Percentiles rank a stretch among this genome's conserved stretches.
These are phyloP conservation scores for Drosophila ezoana DNA, from an alignment of 2,888 invertebrate genomes.

Conservation along the genomic window DNA sequence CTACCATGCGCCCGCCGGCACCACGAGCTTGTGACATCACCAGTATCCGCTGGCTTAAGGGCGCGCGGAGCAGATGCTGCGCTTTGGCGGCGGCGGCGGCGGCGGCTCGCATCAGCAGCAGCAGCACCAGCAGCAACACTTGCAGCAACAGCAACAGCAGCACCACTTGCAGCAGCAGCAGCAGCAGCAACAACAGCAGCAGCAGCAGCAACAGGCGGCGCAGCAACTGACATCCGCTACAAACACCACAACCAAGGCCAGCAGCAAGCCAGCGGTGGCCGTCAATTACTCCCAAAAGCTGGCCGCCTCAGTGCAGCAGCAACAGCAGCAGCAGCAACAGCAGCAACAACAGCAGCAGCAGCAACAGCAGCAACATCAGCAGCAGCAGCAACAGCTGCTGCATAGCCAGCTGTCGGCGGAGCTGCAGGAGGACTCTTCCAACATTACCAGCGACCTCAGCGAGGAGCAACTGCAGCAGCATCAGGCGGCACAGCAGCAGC, in stretches of 20 bases:
- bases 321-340: slow-evolving; percentile 70
- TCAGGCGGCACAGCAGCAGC: slow-evolving; percentile 80
- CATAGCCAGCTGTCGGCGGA: slow-evolving; percentile 76
- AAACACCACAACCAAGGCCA: slow-evolving; percentile 68
- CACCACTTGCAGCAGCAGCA: slow-evolving; percentile 66
- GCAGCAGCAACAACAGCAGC: slow-evolving; percentile 48
- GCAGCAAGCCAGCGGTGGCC: slow-evolving; percentile 72
- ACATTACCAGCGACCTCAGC: slow-evolving; percentile 82
- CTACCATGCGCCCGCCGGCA: slow-evolving; percentile 89
- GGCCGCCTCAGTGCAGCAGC: slow-evolving; percentile 56
- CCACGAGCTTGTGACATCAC: slow-evolving; percentile 95
- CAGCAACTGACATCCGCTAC: slow-evolving; percentile 77
- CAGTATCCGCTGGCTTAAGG: slow-evolving; percentile 94
- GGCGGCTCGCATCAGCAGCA: slow-evolving; percentile 49
- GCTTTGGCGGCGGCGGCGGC: slow-evolving; percentile 61
- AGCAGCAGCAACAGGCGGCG: slow-evolving; percentile 65
- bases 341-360: slow-evolving; percentile 70
- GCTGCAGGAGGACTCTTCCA: slow-evolving; percentile 80
- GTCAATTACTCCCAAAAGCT: slow-evolving; percentile 72
- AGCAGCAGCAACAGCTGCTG: slow-evolving; percentile 72
- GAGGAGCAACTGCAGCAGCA: slow-evolving; percentile 82
- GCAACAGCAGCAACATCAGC: slow-evolving; percentile 68
- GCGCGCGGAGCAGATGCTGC: slow-evolving; percentile 84
- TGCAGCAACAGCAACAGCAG: slow-evolving; percentile 63
- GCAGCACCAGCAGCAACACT: slow-evolving; percentile 63